Conservation (phyloP, 1,140 invertebrate genomes). For the Hirudo medicinalis region DNA sequence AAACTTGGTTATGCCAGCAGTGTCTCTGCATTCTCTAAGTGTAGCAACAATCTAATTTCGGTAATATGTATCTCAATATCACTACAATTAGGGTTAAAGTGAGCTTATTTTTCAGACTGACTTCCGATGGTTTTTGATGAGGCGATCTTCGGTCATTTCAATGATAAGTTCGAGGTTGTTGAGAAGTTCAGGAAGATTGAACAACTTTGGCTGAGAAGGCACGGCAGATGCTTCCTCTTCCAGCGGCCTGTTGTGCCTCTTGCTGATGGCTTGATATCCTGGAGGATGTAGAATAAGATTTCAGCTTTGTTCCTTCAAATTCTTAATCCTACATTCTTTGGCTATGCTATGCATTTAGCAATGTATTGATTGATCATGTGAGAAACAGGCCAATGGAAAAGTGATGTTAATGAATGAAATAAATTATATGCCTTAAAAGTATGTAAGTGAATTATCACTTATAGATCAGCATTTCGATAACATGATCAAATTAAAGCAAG, state of each 20-base stretch:
- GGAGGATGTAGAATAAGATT: slow-evolving; percentile 1
- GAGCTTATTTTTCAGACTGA: slow-evolving; percentile 22
- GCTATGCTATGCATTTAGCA: too few species aligned
- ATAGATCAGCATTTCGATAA: not conserved
- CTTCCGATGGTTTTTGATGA: slow-evolving; percentile 71
- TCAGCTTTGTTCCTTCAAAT: too few species aligned
- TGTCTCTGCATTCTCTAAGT: too few species aligned
- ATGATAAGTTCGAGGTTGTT: slow-evolving; percentile 84
- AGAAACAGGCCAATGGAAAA: slow-evolving; percentile 5
- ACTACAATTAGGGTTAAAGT: too few species aligned
- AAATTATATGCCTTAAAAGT: too few species aligned
- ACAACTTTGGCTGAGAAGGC: slow-evolving; percentile 32
- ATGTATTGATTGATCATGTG: not conserved
- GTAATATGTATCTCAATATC: too few species aligned
- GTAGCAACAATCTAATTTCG: too few species aligned
- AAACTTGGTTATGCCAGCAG: too few species aligned
- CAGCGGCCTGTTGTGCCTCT: slow-evolving; percentile 45
- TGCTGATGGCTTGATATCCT: slow-evolving; percentile 76
- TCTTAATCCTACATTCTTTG: too few species aligned
- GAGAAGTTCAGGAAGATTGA: slow-evolving; percentile 68
- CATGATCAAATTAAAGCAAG: not conserved
- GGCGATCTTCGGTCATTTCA: slow-evolving; percentile 85
- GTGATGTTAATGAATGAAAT: too few species aligned
- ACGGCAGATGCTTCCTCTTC: slow-evolving; percentile 50
- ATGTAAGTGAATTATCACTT: too few species aligned